phyloP scores from a whole-genome alignment of 1,140 invertebrate species.

The Brachionus rubens region DNA sequence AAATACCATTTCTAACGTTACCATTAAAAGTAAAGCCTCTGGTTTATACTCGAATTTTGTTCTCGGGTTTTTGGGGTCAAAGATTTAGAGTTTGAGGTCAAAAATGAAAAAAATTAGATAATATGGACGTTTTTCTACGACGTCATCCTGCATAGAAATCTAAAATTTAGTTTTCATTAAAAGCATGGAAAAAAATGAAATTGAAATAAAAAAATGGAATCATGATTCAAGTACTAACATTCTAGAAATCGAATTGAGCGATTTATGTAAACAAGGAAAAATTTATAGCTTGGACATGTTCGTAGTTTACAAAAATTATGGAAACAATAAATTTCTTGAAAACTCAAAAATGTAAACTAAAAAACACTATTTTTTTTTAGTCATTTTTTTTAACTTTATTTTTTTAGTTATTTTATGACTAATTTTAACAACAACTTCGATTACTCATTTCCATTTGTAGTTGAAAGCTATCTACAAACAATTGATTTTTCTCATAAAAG shows the following conservation, averaged over 20 bases:
- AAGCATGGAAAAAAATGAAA: background rate
- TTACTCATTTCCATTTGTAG: constrained; percentile 8
- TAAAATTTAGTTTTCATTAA: too few relatives aligned
- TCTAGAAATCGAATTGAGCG: background rate
- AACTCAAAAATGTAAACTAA: background rate
- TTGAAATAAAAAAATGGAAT: constrained; percentile 22
- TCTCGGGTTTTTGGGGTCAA: too few relatives aligned
- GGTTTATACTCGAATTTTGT: too few relatives aligned
- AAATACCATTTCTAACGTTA: too few relatives aligned
- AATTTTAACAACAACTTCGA: constrained; percentile 14
- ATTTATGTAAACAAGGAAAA: background rate
- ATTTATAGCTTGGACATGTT: constrained; percentile 8
- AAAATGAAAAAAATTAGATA: too few relatives aligned
- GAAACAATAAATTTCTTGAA: background rate
- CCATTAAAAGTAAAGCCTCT: too few relatives aligned
- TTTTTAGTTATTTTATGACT: constrained; percentile 14
- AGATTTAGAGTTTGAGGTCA: too few relatives aligned
- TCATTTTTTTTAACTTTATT: background rate
- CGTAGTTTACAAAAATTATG: constrained; percentile 11
- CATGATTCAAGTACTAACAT: constrained; percentile 25
- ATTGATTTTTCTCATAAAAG: background rate
- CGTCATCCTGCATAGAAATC: too few relatives aligned
- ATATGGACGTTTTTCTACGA: too few relatives aligned
- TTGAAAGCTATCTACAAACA: background rate
- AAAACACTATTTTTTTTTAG: background rate